Base-by-base conservation (phyloP, 2,797 vertebrate species). In the Emydoidea blandingii region DNA sequence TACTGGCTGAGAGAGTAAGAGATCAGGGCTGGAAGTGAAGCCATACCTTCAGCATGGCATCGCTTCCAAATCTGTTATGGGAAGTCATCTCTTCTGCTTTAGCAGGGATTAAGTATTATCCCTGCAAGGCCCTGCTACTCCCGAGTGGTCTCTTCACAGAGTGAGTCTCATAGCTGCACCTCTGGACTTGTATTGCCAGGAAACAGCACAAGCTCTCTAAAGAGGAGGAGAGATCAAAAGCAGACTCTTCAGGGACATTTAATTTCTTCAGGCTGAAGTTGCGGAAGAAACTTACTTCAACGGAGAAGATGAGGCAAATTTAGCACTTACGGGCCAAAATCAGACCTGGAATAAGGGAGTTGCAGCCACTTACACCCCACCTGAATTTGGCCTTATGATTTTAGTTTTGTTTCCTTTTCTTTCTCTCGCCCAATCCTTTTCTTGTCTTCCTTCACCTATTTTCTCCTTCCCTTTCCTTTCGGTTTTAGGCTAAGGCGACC, bases 111-210 rank as follows among this genome's bases (percentile, higher is more conserved):
- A 56, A 82, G 53, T 6, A 21, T 52, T 62, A 41, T 47, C 84
- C 53, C 79, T 83, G 37, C 19, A 83, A 47, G 23, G 29, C 1
- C 3, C 53, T 74, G 54, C 19, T 37, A 5, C 34, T 72, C 65
- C 44, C 34, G 34, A 14, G 16, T 0, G 0, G 23, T 62, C 72
- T 87, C 76, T 23, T 0, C 0, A 1, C 1, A 44, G 41, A 2
- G 9, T 27, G n/a, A 94, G 15, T 1, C 81, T 68, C 37, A 8
- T 14, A 44, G 44, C 16, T 68, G 34, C 2, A 1, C 5, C 0
- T 0, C 78, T 65, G 87, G 21, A 72, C 34, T 50, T n/a, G 3
- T 0, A 0, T 49, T 4, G 18, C 0, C 8, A 92, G 80, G 78
- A 82, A 91, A 89, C 78, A 68, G 81, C 76, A 57, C 92, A 10